Conservation (phyloP, 2,888 invertebrate genomes). For the Meteorus colon region DNA sequence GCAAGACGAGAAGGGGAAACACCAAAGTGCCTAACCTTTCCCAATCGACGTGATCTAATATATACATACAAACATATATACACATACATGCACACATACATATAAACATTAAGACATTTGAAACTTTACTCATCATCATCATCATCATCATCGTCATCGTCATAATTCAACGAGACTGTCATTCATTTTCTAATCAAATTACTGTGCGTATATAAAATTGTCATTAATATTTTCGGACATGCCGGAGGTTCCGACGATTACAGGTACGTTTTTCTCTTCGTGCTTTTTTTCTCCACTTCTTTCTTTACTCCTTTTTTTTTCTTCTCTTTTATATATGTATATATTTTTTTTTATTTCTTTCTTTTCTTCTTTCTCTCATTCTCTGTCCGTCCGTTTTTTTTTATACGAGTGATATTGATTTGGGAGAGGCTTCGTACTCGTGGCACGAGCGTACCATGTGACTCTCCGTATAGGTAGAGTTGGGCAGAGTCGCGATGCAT, state of each 20-base stretch:
- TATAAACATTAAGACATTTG: background rate
- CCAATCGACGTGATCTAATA: conserved; percentile 32
- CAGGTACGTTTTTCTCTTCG: conserved; percentile 39
- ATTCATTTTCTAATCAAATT: background rate
- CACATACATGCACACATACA: conserved; percentile 2
- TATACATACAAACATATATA: conserved; percentile 14
- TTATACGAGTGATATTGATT: conserved; percentile 73
- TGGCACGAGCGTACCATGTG: conserved; percentile 70
- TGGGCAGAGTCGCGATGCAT: conserved; percentile 67
- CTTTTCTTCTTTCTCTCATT: conserved; percentile 33
- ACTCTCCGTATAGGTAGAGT: conserved; percentile 60
- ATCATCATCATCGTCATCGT: background rate
- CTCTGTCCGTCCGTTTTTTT: conserved; percentile 59
- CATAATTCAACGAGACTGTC: background rate
- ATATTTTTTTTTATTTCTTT: conserved; percentile 4
- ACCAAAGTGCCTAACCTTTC: conserved; percentile 40
- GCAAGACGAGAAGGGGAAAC: conserved; percentile 13
- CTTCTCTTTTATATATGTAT: background rate
- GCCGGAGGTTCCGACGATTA: conserved; percentile 38
- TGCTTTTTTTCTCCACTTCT: conserved; percentile 24
- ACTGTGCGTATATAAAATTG: conserved; percentile 24
- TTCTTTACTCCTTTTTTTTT: conserved; percentile 22
- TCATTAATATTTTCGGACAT: conserved; percentile 36
- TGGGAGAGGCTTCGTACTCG: conserved; percentile 71
- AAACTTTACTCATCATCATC: background rate